Percentiles rank a stretch among this genome's conserved stretches.
phyloP scores from a whole-genome alignment of 2,113 vertebrate genomes.

The Leptosomus discolor region DNA sequence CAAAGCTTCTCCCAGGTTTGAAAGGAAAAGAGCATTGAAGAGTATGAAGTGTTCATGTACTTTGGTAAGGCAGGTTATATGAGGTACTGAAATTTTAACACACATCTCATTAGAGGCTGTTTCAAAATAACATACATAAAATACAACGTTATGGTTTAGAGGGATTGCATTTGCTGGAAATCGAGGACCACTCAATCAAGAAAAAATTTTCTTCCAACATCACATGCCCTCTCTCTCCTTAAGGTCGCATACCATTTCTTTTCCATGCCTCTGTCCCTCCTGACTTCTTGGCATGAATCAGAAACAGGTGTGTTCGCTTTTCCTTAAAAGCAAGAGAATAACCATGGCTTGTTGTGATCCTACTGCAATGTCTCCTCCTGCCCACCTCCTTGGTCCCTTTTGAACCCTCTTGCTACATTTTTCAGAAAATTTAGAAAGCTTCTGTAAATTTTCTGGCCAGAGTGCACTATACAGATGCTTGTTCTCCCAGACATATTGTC shows the following conservation, averaged over 20 bases:
- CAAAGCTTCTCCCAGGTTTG: neutral
- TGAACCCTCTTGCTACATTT: neutral
- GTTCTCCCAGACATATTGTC: constrained; percentile 5
- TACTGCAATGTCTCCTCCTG: neutral
- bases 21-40: neutral
- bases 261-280: neutral
- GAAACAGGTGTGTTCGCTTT: neutral
- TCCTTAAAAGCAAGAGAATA: neutral
- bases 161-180: neutral
- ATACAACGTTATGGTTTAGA: neutral
- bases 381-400: neutral
- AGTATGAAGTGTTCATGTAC: neutral
- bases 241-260: neutral
- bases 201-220: neutral
- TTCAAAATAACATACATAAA: neutral
- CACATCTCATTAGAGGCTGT: neutral
- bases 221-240: neutral
- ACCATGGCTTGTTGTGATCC: neutral
- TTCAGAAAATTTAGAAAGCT: constrained; percentile 10
- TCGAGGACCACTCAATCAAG: neutral
- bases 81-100: neutral
- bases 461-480: neutral
- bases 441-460: neutral
- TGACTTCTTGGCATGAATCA: neutral
- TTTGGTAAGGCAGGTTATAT: neutral